Evolutionary conservation across 2,797 vertebrate species (phyloP), one percentile per base, ranked within the genome.

Genomic region (Cetoscarus ocellatus): DNA sequence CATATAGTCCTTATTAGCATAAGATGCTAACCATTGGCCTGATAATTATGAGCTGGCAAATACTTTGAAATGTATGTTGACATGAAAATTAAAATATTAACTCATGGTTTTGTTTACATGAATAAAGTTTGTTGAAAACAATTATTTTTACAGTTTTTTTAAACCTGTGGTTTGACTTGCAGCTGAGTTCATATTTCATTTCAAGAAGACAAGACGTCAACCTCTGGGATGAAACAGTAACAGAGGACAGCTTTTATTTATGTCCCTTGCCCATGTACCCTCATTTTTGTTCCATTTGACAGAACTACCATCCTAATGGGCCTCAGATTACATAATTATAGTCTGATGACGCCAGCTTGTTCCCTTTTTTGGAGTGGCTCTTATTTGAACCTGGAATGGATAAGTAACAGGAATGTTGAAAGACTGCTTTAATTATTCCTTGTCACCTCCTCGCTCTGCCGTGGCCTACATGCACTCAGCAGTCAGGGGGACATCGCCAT

Each of bases 401-500:
- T 17, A 27, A 50, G 35, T 34, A 42, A 17, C 40, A 59, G 43
- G 7, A 64, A 63, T 59, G 62, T 45, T 72, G 27, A 43, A 48
- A 59, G 38, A 35, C 3, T 13, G 53, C 27, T 58, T 58, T 65
- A 68, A 73, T 83, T 74, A 64, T 44, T 64, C 64, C 49, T 44
- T 64, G 43, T 73, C 66, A 77, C 38, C 45, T 72, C 50, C 57
- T 34, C 61, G 63, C 39, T 10, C 55, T 36, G 7, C 18, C 7
- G 15, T 48, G 40, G 55, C 70, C 38, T 47, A 2, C 12, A 12
- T 5, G 11, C 5, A 19, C 8, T 53, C n/a, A 43, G n/a, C 42
- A 48, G 52, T 55, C 50, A 57, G 12, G 43, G 13, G 71, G 35
- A 73, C 11, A 60, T 80, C 17, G 9, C 83, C 81, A 84, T 83